Base-by-base conservation (phyloP, 2,888 invertebrate genomes). In the Phengaris alcon region DNA sequence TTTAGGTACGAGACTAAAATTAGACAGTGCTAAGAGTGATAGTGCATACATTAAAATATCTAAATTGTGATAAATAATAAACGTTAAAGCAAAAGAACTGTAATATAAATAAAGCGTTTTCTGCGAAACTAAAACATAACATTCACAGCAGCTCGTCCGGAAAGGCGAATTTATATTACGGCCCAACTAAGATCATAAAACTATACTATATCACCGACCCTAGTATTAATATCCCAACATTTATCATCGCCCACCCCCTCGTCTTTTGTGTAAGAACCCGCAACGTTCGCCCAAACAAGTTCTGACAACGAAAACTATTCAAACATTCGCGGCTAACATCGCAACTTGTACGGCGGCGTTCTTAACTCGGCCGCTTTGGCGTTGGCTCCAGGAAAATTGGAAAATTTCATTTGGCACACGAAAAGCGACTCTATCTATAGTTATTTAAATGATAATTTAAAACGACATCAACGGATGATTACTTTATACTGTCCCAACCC, bases 131-230 rank as follows among this genome's bases (percentile, higher is more conserved):
- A 77, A 79, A 79, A 75, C 85, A 85, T 84, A 85, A 86, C 84
- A 82, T 82, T 84, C 82, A 84, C 80, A 84, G 84, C 85, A 84
- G 81, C 81, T 83, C 82, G 85, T 80, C 85, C 88, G 89, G 89
- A 88, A 89, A 89, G 88, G 88, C 90, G 90, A 91, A 91, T 93
- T 91, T 90, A 91, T 89, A 91, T 88, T 88, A 88, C 88, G 88
- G 86, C 90, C 90, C 88, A 91, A 93, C 92, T 93, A 91, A 93
- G 93, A 93, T 92, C 91, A 92, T 93, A 93, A 93, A 93, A 93
- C 91, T 91, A 89, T 91, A 91, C 87, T 88, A 86, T 86, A 87
- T 86, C 85, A 85, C 85, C 86, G 84, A 84, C 87, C 89, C 88
- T 85, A 82, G 89, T 90, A 92, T 92, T 91, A 91, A 92, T 91